Evolutionary conservation across 2,113 vertebrate species (phyloP).

Genomic region (Promerops cafer): DNA sequence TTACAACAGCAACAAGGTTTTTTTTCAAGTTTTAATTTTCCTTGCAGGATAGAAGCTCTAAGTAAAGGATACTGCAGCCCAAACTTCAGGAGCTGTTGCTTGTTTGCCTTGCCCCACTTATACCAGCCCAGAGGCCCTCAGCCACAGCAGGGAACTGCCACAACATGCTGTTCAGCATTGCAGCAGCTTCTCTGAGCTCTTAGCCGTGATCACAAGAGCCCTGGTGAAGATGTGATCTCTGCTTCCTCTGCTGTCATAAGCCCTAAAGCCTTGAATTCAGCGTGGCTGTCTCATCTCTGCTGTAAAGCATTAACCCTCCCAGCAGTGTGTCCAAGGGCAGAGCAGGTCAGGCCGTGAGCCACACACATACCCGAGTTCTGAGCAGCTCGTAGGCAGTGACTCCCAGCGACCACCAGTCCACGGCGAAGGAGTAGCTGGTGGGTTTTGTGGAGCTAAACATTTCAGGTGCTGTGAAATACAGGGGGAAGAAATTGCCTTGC

Average conservation of each 20-base stretch:
- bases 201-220: neutral
- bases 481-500: neutral
- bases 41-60: neutral
- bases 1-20: neutral
- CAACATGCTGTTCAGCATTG: neutral
- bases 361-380: conserved; percentile 79
- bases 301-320: neutral
- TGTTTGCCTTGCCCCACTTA: neutral
- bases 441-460: conserved; percentile 85
- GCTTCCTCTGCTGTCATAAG: neutral
- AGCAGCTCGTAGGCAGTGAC: conserved; percentile 94
- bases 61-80: neutral
- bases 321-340: neutral
- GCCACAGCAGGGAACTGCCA: neutral
- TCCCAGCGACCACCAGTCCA: conserved; percentile 82
- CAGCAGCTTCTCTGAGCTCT: neutral
- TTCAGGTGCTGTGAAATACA: conserved; percentile 84
- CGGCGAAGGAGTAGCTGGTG: conserved; percentile 85
- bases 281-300: neutral
- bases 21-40: neutral
- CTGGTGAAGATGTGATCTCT: neutral
- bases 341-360: fast-evolving
- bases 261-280: neutral
- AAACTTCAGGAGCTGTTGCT: neutral
- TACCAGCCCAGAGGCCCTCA: neutral